Evolutionary conservation across 2,113 vertebrate species (phyloP).

Genomic region (Pristiophorus japonicus): DNA sequence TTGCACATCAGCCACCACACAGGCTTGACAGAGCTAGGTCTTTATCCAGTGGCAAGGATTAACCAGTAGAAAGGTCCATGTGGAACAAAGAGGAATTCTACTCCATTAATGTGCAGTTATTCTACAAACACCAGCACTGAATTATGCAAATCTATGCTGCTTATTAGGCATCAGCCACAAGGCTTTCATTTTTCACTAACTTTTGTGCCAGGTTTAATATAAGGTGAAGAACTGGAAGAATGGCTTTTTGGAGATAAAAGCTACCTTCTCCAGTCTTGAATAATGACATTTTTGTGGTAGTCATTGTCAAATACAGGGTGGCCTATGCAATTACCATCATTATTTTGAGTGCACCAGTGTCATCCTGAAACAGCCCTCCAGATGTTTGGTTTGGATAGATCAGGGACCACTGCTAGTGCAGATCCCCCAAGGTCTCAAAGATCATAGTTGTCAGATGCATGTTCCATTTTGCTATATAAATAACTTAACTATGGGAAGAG

Average conservation of each 20-base stretch:
- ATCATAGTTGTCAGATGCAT: not conserved
- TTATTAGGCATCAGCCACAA: not conserved
- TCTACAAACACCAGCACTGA: not conserved
- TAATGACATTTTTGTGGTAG: too few species aligned
- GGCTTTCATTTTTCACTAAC: not conserved
- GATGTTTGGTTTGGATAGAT: not conserved
- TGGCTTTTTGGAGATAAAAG: not conserved
- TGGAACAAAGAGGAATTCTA: not conserved
- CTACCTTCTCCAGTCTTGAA: not conserved
- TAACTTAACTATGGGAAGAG: not conserved
- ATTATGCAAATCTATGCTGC: not conserved
- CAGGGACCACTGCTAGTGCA: not conserved
- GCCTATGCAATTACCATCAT: not conserved
- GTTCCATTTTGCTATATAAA: not conserved
- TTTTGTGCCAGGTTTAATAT: not conserved
- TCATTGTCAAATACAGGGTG: too few species aligned
- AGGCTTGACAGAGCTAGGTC: too few species aligned
- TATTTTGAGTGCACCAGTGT: not conserved
- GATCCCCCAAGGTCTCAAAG: not conserved
- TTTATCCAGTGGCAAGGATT: too few species aligned
- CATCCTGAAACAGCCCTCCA: not conserved
- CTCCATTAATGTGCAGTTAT: not conserved
- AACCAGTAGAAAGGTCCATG: not conserved
- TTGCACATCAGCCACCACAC: too few species aligned
- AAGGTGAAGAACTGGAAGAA: not conserved